A percentile compares a stretch with the other conserved stretches of the same genome.
These are phyloP conservation scores for Varroa destructor DNA, from an alignment of 1,140 invertebrate species.

Conservation along the genomic window DNA sequence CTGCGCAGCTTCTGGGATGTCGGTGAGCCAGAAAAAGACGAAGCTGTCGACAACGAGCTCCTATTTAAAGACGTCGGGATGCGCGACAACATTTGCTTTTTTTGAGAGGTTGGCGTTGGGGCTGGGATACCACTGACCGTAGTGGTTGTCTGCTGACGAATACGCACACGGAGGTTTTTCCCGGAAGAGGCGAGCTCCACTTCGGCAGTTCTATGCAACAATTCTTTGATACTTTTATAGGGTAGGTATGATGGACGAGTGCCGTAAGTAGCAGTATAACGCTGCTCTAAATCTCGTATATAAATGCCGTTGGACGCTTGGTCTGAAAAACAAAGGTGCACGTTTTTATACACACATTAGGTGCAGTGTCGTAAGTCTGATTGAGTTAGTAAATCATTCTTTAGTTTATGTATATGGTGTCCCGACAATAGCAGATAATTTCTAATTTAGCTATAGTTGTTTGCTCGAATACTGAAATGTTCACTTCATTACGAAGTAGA, in stretches of 20 bases:
- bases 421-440: too few relatives aligned
- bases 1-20: background rate
- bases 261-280: background rate
- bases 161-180: slow-evolving; percentile 14
- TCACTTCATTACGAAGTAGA: too few relatives aligned
- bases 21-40: background rate
- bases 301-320: slow-evolving; percentile 7
- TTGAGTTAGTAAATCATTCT: too few relatives aligned
- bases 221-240: slow-evolving; percentile 16
- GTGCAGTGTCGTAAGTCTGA: too few relatives aligned
- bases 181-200: slow-evolving; percentile 18
- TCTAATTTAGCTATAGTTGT: too few relatives aligned
- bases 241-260: slow-evolving; percentile 18
- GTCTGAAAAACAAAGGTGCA: background rate
- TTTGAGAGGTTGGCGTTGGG: background rate
- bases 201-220: slow-evolving; percentile 1
- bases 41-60: background rate
- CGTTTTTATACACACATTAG: too few relatives aligned
- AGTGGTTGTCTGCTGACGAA: background rate
- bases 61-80: background rate
- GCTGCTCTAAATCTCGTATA: slow-evolving; percentile 4
- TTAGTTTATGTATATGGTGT: too few relatives aligned
- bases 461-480: too few relatives aligned
- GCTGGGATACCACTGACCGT: too few relatives aligned
- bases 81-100: background rate